These are phyloP conservation scores for Nerophis lumbriciformis DNA, from an alignment of 2,113 vertebrate species.

Conservation along the genomic window DNA sequence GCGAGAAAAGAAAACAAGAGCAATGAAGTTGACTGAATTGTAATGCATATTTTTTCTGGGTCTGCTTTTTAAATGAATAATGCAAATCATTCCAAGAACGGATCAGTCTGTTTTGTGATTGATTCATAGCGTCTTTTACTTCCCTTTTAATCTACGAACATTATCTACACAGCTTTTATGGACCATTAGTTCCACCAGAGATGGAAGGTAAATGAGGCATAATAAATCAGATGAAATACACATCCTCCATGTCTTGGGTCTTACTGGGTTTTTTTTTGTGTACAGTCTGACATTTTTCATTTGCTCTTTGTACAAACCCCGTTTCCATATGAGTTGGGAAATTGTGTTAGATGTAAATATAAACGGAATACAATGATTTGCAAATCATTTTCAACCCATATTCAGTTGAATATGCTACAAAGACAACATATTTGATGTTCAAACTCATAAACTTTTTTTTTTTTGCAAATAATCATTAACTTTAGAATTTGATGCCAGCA, in stretches of 20 bases:
- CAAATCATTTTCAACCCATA: no score
- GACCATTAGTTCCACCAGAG: conserved; percentile 57
- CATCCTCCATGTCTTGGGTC: conserved; percentile 32
- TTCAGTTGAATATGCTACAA: no score
- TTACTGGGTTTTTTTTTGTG: conserved; percentile 51
- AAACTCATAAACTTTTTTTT: no score
- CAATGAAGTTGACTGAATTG: conserved; percentile 20
- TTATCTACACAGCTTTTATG: conserved; percentile 65
- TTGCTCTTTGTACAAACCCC: no score
- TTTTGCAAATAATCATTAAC: no score
- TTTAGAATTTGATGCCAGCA: no score
- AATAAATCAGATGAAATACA: conserved; percentile 59
- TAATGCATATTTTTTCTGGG: conserved; percentile 21
- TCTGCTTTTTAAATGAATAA: conserved; percentile 47
- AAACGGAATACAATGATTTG: no score
- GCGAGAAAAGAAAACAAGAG: neutral
- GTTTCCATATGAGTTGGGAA: no score
- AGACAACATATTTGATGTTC: no score
- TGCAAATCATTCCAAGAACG: conserved; percentile 59
- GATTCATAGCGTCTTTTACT: conserved; percentile 61
- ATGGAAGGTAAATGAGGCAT: conserved; percentile 61
- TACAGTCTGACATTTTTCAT: conserved; percentile 13
- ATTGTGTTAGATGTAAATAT: no score
- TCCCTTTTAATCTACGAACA: conserved; percentile 60
- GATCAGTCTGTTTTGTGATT: conserved; percentile 50